Evolutionary conservation across 2,113 vertebrate species (phyloP).

Genomic region (Peucedramus taeniatus): DNA sequence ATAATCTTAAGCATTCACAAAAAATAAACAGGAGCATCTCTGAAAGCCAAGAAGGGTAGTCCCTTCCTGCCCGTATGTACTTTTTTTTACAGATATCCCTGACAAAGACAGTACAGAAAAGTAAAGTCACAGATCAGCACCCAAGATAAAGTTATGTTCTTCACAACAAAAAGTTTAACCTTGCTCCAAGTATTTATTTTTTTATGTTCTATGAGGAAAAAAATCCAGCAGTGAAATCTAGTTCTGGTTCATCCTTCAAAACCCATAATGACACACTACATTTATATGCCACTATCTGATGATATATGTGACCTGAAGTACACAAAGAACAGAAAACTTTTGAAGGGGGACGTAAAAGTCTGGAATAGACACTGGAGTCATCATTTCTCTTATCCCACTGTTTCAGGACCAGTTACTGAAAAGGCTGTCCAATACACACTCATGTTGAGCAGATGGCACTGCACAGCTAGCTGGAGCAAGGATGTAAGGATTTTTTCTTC

Average conservation of each 20-base stretch:
- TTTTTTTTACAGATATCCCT: neutral
- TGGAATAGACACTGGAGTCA: neutral
- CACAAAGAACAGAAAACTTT: neutral
- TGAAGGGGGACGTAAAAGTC: neutral
- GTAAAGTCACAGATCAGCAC: neutral
- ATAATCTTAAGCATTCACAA: neutral
- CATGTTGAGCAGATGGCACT: neutral
- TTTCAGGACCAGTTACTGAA: neutral
- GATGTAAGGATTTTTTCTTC: neutral
- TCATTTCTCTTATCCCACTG: neutral
- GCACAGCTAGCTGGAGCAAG: neutral
- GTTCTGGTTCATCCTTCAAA: neutral
- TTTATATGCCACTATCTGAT: neutral
- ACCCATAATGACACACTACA: neutral
- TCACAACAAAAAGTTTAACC: neutral
- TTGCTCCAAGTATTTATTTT: neutral
- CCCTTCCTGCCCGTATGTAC: neutral
- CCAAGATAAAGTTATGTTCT: neutral
- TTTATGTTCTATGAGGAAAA: neutral
- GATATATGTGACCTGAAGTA: accelerated
- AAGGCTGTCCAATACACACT: neutral
- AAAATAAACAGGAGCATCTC: neutral
- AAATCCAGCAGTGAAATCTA: neutral
- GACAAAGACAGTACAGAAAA: neutral
- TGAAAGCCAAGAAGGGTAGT: neutral